Conservation (phyloP, 2,797 vertebrate genomes). For the Dryobates pubescens region DNA sequence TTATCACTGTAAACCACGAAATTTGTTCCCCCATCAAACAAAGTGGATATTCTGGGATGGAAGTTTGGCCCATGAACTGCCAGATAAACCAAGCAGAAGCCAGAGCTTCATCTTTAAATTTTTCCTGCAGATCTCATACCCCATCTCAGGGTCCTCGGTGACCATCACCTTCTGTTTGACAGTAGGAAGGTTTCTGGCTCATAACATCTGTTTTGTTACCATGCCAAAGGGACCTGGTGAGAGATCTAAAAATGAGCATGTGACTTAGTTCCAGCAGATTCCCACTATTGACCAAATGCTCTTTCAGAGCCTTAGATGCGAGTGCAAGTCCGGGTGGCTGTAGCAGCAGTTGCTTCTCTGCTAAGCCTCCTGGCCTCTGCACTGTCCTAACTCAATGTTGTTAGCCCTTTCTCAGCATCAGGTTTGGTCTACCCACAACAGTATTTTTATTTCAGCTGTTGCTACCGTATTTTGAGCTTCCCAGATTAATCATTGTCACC, state of each 20-base stretch:
- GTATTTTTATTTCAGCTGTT: neutral
- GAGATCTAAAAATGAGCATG: neutral
- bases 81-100: neutral
- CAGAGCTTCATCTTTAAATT: neutral
- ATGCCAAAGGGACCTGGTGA: neutral
- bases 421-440: neutral
- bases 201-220: rapidly evolving
- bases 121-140: rapidly evolving
- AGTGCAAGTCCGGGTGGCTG: rapidly evolving
- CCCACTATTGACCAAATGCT: rapidly evolving
- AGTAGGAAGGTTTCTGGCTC: neutral
- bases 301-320: neutral
- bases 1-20: neutral
- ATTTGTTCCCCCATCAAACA: neutral
- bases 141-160: neutral
- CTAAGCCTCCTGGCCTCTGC: neutral
- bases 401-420: neutral
- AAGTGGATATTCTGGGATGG: neutral
- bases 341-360: neutral
- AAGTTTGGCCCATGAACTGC: neutral
- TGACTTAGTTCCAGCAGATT: neutral
- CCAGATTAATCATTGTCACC: neutral
- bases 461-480: neutral
- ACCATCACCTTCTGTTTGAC: rapidly evolving
- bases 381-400: neutral